phyloP scores from a whole-genome alignment of 2,113 vertebrate species.

The Ceuthmochares aereus region DNA sequence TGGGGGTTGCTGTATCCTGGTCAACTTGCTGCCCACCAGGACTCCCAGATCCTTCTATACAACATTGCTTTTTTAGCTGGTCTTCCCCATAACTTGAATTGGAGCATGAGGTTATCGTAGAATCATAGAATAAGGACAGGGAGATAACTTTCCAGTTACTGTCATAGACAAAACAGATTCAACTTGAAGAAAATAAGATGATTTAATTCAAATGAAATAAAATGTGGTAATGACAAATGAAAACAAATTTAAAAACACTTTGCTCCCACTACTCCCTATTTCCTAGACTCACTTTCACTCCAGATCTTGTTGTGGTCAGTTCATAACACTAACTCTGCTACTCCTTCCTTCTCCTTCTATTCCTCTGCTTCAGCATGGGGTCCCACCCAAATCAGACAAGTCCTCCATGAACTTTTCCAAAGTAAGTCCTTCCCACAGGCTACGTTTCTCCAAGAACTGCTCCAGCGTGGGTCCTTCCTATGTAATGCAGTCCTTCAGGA shows the following conservation, averaged over 20 bases:
- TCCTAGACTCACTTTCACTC: not conserved
- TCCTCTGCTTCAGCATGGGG: not conserved
- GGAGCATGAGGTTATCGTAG: too few species aligned
- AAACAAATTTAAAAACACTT: not conserved
- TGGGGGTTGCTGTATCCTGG: not conserved
- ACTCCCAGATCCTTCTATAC: not conserved
- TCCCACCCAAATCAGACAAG: not conserved
- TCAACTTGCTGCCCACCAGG: not conserved
- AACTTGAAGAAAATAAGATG: not conserved
- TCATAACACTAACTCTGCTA: not conserved
- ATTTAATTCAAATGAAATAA: not conserved
- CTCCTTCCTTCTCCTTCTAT: not conserved
- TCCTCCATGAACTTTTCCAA: not conserved
- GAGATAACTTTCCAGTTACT: not conserved
- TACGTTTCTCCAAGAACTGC: not conserved
- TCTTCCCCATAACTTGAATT: not conserved
- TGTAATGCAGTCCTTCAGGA: not conserved
- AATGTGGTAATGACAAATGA: not conserved
- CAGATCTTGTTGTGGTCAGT: not conserved
- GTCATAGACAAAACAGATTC: not conserved
- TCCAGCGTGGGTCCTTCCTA: not conserved
- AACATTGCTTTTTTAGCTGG: not conserved
- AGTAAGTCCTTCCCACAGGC: not conserved
- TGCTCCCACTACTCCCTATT: too few species aligned
- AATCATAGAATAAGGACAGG: too few species aligned